These are phyloP conservation scores for Bhutanitis thaidina DNA, from an alignment of 2,888 invertebrate genomes.

Conservation along the genomic window DNA sequence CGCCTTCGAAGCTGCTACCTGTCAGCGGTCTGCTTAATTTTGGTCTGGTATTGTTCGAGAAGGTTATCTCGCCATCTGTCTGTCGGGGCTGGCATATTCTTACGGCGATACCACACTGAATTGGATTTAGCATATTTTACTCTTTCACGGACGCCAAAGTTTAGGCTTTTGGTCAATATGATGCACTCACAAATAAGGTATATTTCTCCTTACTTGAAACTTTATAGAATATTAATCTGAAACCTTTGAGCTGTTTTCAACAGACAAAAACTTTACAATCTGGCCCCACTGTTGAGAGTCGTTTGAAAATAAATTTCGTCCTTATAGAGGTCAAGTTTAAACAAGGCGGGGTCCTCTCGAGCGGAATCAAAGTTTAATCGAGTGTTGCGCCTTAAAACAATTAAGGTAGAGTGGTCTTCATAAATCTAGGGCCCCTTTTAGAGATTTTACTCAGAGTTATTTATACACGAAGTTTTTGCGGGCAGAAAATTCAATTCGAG, in stretches of 20 bases:
- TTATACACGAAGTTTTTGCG: conserved; percentile 40
- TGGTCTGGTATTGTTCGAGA: too few relatives aligned
- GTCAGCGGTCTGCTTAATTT: too few relatives aligned
- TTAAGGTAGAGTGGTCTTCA: conserved; percentile 37
- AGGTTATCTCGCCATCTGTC: too few relatives aligned
- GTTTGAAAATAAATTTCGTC: neutral
- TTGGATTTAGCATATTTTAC: too few relatives aligned
- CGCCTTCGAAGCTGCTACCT: too few relatives aligned
- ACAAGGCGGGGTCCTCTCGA: conserved; percentile 2
- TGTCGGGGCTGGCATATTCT: too few relatives aligned
- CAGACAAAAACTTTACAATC: neutral
- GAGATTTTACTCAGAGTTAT: conserved; percentile 34
- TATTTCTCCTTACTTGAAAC: too few relatives aligned
- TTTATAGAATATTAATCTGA: neutral
- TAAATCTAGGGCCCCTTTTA: conserved; percentile 33
- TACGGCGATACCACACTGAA: too few relatives aligned
- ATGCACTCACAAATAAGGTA: too few relatives aligned
- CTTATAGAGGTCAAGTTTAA: conserved; percentile 18
- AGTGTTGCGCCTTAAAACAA: conserved; percentile 37
- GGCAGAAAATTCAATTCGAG: conserved; percentile 37
- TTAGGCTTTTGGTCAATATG: too few relatives aligned
- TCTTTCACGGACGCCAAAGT: too few relatives aligned
- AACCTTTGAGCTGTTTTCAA: neutral
- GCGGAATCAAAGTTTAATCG: conserved; percentile 29
- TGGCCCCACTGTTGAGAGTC: neutral